phyloP scores from a whole-genome alignment of 2,888 invertebrate genomes.

The Campoplex capitator region DNA sequence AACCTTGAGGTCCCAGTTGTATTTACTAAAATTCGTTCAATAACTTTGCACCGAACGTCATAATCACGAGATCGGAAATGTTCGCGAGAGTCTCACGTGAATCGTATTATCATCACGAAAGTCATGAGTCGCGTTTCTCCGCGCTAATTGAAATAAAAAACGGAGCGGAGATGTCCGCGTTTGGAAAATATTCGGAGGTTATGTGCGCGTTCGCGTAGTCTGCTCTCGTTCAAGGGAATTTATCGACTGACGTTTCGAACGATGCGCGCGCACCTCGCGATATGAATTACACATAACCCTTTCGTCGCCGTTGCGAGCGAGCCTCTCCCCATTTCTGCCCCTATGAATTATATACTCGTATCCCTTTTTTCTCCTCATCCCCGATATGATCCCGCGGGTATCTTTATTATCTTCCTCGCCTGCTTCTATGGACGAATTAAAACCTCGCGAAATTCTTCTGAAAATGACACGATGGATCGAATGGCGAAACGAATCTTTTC shows the following conservation, averaged over 20 bases:
- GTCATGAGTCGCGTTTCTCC: neutral
- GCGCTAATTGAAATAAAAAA: slow-evolving; percentile 6
- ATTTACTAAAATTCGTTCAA: neutral
- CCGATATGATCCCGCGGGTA: slow-evolving; percentile 6
- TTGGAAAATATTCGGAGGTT: slow-evolving; percentile 77
- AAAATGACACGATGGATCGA: slow-evolving; percentile 32
- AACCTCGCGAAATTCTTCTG: neutral
- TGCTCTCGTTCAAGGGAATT: slow-evolving; percentile 53
- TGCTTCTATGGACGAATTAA: neutral
- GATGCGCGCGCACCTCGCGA: slow-evolving; percentile 45
- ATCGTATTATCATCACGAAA: neutral
- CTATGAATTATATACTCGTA: neutral
- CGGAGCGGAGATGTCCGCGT: slow-evolving; percentile 28
- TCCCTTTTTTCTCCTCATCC: neutral
- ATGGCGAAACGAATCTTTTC: slow-evolving; percentile 12
- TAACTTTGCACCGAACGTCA: slow-evolving; percentile 22
- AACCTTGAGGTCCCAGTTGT: slow-evolving; percentile 35
- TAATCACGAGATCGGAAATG: slow-evolving; percentile 31
- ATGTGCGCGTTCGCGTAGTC: slow-evolving; percentile 66
- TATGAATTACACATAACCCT: slow-evolving; percentile 18
- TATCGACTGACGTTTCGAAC: slow-evolving; percentile 66
- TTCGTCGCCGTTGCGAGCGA: neutral
- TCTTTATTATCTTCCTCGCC: neutral
- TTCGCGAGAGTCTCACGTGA: slow-evolving; percentile 13
- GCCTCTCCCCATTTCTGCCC: slow-evolving; percentile 23